Conservation (phyloP, 2,797 vertebrate species). For the Discoglossus pictus region DNA sequence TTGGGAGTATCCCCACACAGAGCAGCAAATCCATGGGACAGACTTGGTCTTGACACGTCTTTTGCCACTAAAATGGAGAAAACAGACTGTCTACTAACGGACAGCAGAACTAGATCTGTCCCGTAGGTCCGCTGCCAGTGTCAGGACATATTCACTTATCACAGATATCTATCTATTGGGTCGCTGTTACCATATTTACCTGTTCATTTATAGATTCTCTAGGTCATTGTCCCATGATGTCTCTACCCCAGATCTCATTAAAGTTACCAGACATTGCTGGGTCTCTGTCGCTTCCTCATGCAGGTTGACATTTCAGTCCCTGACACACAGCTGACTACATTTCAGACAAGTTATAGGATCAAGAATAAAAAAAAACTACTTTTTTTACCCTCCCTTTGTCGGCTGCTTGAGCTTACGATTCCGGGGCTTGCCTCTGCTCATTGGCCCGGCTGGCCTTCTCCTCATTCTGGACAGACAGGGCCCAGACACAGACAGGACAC, state of each 20-base stretch:
- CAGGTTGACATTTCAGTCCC: conserved; percentile 40
- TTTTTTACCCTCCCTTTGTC: conserved; percentile 40
- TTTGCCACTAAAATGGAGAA: too few relatives aligned
- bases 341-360: conserved; percentile 33
- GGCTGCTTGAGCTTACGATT: conserved; percentile 27
- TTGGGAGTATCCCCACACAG: too few relatives aligned
- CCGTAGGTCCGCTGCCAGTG: too few relatives aligned
- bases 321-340: conserved; percentile 31
- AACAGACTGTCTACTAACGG: too few relatives aligned
- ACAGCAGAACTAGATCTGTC: too few relatives aligned
- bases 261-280: conserved; percentile 22
- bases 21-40: too few relatives aligned
- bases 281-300: conserved; percentile 47
- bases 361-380: conserved; percentile 39
- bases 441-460: conserved; percentile 30
- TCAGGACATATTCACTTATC: too few relatives aligned
- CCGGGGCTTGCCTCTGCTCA: conserved; percentile 34
- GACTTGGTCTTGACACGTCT: too few relatives aligned
- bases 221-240: conserved; percentile 21
- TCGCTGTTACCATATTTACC: too few relatives aligned
- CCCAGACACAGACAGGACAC: conserved; percentile 53
- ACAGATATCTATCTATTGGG: too few relatives aligned
- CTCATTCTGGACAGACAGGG: conserved; percentile 45
- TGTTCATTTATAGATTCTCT: too few relatives aligned
- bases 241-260: conserved; percentile 37